A percentile compares a stretch with the other conserved stretches of the same genome.
Evolutionary conservation across 1,140 invertebrate genomes (phyloP).

Genomic region (Ganaspis sp.): DNA sequence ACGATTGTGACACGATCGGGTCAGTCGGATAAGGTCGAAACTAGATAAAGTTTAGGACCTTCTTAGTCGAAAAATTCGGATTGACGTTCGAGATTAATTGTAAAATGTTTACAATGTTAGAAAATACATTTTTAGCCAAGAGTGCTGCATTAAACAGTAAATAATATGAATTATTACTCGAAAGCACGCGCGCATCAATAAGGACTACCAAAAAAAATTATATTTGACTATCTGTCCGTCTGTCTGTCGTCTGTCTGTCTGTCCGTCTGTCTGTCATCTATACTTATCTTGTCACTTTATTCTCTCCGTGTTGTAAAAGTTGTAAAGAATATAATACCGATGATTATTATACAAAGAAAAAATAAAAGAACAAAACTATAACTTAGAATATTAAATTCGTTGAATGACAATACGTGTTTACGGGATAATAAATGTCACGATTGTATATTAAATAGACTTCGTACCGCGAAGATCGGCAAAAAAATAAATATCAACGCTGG

Average conservation of each 20-base stretch:
- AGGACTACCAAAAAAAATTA: constrained; percentile 36
- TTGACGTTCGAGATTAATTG: constrained; percentile 44
- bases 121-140: constrained; percentile 5
- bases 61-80: constrained; percentile 48
- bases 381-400: constrained; percentile 68
- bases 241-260: constrained; percentile 70
- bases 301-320: constrained; percentile 73
- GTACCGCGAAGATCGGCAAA: constrained; percentile 47
- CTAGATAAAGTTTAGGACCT: constrained; percentile 57
- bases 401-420: constrained; percentile 75
- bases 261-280: constrained; percentile 67
- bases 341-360: constrained; percentile 36
- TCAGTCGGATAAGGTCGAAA: constrained; percentile 54
- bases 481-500: constrained; percentile 42
- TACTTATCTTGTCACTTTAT: constrained; percentile 64
- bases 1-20: constrained; percentile 52
- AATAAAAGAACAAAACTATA: constrained; percentile 47
- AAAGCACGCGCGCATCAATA: constrained; percentile 33
- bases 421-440: constrained; percentile 58
- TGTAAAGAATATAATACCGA: constrained; percentile 59
- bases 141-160: constrained; percentile 16
- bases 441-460: constrained; percentile 51
- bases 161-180: not conserved
- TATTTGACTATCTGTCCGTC: constrained; percentile 68
- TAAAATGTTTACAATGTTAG: constrained; percentile 13